Conservation (phyloP, 2,888 invertebrate species). For the Allacma fusca region DNA sequence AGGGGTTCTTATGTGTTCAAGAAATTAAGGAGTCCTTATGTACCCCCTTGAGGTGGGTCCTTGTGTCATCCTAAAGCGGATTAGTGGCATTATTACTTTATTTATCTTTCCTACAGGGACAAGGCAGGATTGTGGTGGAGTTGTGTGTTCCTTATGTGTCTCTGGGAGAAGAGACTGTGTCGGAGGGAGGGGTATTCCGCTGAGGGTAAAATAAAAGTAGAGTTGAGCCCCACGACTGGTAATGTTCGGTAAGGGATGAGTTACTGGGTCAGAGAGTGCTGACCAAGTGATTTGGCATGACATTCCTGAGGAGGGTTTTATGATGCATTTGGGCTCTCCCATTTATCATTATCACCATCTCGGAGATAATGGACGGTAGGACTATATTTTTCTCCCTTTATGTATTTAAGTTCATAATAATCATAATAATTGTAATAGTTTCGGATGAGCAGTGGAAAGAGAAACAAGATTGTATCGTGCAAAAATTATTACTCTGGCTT, state of each 20-base stretch:
- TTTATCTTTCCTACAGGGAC: no score
- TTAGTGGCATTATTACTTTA: no score
- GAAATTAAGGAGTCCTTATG: no score
- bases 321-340: neutral
- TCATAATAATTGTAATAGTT: slow-evolving; percentile 29
- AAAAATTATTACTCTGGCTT: slow-evolving; percentile 3
- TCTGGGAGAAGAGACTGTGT: no score
- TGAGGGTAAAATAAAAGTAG: no score
- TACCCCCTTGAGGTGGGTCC: no score
- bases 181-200: no score
- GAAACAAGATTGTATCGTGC: slow-evolving; percentile 13
- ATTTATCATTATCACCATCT: slow-evolving; percentile 11
- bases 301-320: neutral
- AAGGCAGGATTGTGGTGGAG: no score
- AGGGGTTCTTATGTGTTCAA: no score
- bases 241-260: neutral
- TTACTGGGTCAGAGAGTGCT: neutral
- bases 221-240: no score
- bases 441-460: slow-evolving; percentile 22
- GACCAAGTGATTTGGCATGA: neutral
- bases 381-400: neutral
- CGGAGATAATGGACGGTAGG: neutral
- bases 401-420: slow-evolving; percentile 8
- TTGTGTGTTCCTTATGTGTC: no score
- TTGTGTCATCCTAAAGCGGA: no score